Evolutionary conservation across 35 echinoderm and acorn worm genomes (phyloP).

Genomic region (Amphiura filiformis): DNA sequence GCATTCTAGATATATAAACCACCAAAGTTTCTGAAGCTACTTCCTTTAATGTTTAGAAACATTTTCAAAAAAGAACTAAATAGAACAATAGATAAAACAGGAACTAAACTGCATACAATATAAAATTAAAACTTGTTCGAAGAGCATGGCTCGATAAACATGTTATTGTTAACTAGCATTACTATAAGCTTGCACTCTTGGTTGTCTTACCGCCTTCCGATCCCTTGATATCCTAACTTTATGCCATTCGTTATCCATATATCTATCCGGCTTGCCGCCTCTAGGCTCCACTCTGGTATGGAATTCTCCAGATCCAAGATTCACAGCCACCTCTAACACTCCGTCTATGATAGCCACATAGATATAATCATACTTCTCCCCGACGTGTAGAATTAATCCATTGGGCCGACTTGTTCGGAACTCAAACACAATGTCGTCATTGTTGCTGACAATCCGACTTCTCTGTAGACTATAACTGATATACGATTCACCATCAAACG

Average conservation of each 20-base stretch:
- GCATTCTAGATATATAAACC: no score
- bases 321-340: slow-evolving; percentile 61
- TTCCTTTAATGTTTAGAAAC: no score
- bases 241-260: slow-evolving; percentile 78
- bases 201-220: slow-evolving; percentile 44
- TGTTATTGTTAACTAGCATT: no score
- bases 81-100: no score
- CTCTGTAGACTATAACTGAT: slow-evolving; percentile 57
- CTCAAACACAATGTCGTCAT: slow-evolving; percentile 69
- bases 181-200: no score
- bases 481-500: slow-evolving; percentile 73
- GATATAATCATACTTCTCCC: slow-evolving; percentile 61
- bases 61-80: no score
- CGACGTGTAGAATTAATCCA: slow-evolving; percentile 70
- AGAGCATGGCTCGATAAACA: no score
- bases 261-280: slow-evolving; percentile 1
- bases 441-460: slow-evolving; percentile 17
- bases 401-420: slow-evolving; percentile 70
- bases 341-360: slow-evolving; percentile 63
- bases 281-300: slow-evolving; percentile 27
- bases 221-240: slow-evolving; percentile 70
- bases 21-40: no score
- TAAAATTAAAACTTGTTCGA: no score
- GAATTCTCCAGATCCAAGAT: slow-evolving; percentile 73
- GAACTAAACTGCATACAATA: no score